Base-by-base conservation (phyloP, 2,797 vertebrate genomes). In the Sebastes umbrosus region DNA sequence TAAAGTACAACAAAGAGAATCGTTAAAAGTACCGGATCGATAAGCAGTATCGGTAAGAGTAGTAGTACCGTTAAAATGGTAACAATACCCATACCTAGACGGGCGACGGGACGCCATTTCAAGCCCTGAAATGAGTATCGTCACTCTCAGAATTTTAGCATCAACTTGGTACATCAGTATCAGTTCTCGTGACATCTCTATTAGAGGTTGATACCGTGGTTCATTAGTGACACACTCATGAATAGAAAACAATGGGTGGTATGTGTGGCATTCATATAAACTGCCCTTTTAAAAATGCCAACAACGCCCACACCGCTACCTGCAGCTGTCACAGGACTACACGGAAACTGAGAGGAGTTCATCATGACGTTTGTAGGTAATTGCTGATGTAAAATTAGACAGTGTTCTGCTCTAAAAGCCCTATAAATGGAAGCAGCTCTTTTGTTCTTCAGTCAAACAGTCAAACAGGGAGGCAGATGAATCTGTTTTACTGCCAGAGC, bases 371-470 rank as follows among this genome's bases (percentile, higher is more conserved):
- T 25, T 57, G 5, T 67, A 50, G 68, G 73, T 83, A 83, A 87
- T 81, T 73, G 76, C 83, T 87, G 70, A 80, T 82, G 73, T 84
- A 75, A 85, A 84, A 84, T 83, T 71, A 82, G 80, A 90, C 63
- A 20, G 34, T 11, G 58, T 31, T 27, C 46, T 77, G 22, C 75
- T 84, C 64, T 78, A 77, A 85, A 90, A 85, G 77, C 57, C 16
- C 77, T 84, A 69, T 83, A 85, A 84, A 86, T 84, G 75, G 75
- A 87, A 83, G 32, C 43, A 31, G 73, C 58, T 66, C 69, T 84
- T 85, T 85, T 77, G 73, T 85, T 90, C 65, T 73, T 73, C 63
- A 84, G 82, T 86, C 80, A 79, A 43, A 87, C 58, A 69, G 67
- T 73, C 58, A 71, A 50, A 64, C 31, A 64, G 52, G 52, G 32